Percentiles rank a stretch among this genome's conserved stretches.
Conservation (phyloP, 2,797 vertebrate genomes). For the Hapalemur alaotrensis region DNA sequence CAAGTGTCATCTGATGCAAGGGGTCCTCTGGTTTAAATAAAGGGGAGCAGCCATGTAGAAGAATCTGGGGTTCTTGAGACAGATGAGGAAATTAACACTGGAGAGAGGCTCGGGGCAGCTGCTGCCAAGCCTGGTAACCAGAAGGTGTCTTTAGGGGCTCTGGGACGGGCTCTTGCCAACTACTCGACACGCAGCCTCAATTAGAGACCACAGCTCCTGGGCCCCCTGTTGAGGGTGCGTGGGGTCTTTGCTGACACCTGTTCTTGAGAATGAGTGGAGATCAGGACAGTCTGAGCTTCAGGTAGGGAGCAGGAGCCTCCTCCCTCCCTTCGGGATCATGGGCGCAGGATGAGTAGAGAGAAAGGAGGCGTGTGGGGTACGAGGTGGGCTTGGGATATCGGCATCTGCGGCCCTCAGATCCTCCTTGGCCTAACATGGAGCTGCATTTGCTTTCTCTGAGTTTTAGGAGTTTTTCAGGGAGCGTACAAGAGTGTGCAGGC, state of each 20-base stretch:
- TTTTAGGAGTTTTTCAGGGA: background rate
- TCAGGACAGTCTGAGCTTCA: background rate
- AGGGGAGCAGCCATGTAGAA: background rate
- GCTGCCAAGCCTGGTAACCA: background rate
- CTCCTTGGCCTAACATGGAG: background rate
- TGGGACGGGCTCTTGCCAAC: background rate
- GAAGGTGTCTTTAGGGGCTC: background rate
- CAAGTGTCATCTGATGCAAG: background rate
- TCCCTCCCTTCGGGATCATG: background rate
- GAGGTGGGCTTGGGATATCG: background rate
- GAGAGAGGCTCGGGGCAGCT: background rate
- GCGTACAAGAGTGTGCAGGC: accelerated
- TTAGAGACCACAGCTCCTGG: conserved; percentile 14
- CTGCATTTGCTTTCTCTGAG: background rate
- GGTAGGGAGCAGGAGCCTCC: background rate
- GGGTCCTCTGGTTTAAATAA: background rate
- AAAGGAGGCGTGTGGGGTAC: background rate
- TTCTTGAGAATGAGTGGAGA: background rate
- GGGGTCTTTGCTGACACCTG: conserved; percentile 34
- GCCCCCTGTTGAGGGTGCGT: conserved; percentile 3
- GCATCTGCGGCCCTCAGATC: background rate
- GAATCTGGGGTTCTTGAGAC: background rate
- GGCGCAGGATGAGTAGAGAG: background rate
- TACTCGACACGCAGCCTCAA: too few relatives aligned
- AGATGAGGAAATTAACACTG: conserved; percentile 43